Base-by-base conservation (phyloP, 1,140 invertebrate genomes). In the Manduca sexta region DNA sequence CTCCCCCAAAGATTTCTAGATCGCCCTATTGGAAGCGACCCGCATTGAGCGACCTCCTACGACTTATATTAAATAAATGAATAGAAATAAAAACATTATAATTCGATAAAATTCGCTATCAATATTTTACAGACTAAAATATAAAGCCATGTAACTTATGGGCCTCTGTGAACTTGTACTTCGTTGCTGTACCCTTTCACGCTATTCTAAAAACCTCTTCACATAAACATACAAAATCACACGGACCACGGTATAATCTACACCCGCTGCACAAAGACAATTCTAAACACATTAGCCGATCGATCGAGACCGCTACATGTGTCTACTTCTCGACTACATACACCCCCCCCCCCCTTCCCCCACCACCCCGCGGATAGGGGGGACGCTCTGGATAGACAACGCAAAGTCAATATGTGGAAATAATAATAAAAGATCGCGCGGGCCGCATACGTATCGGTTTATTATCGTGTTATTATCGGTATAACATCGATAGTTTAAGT, bases 361-460 rank as follows among this genome's bases (percentile, higher is more conserved):
- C 31, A 37, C 42, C 47, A 44, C 38, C 26, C n/a, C n/a, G n/a
- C n/a, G n/a, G n/a, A n/a, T 31, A 46, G 49, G 45, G 54, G 64
- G 11, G 50, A 53, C 53, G 47, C 34, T 39, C 21, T 45, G 50
- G 50, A 56, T 65, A 74, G 73, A 72, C 71, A 74, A 69, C 74
- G 74, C 69, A 71, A 69, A 74, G 69, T 79, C 75, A 77, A 80
- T 83, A 83, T 78, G 79, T 74, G 74, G 79, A 74, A 74, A 83
- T 78, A 80, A 80, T 83, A 78, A 77, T 78, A 80, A 80, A 78
- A 67, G 69, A 56, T 57, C 38, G 56, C 63, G 68, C 66, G 60
- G 30, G 33, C 57, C 59, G 79, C 73, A 80, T 83, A 83, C 67
- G 63, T 69, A 83, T 78, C 49, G 69, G 7, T 35, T 47, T 51